Base-by-base conservation (phyloP, 1,140 invertebrate genomes). In the Caenorhabditis brenneri region DNA sequence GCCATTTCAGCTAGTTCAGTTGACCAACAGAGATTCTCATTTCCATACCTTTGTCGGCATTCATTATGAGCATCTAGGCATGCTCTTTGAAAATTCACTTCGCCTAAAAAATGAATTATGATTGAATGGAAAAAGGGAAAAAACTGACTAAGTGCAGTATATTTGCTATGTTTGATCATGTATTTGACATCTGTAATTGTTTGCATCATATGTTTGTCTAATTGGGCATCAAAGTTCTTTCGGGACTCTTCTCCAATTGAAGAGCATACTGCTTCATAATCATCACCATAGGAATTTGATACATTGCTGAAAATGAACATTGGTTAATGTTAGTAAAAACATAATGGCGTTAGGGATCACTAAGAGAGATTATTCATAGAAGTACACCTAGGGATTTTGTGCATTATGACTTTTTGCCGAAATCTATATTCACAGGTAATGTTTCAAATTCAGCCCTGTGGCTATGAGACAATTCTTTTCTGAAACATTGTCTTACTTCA, bases 141-240 rank as follows among this genome's bases (percentile, higher is more conserved):
- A 22, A 19, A 85, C 89, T 79, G 31, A 91, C 89, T 89, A 48
- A 90, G 86, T 15, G 90, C 89, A 10, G 88, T 91, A 79, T 90
- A 91, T 90, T 90, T 39, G 86, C 88, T 80, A 88, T 85, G 69
- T 51, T 90, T 90, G n/a, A 89, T 53, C 60, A 85, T 88, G 69
- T 91, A 90, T 80, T 90, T 90, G 5, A 91, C 90, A 79, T 90
- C 89, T 1, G 88, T 91, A 69, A 90, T 90, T 5, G 88, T 90
- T 78, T 90, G 88, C 89, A 90, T 90, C 87, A 90, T 88, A 27
- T 88, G 87, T 46, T 87, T 82, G 39, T 90, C 89, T 39, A 90
- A 49, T 51, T 90, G 88, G 1, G 88, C 80, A 51, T 90, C 88
- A 79, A 89, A 82, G 27, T 81, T 86, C 49, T 85, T 86, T 31